Evolutionary conservation across 2,113 vertebrate genomes (phyloP).

Genomic region (Plecturocebus donacophilus): DNA sequence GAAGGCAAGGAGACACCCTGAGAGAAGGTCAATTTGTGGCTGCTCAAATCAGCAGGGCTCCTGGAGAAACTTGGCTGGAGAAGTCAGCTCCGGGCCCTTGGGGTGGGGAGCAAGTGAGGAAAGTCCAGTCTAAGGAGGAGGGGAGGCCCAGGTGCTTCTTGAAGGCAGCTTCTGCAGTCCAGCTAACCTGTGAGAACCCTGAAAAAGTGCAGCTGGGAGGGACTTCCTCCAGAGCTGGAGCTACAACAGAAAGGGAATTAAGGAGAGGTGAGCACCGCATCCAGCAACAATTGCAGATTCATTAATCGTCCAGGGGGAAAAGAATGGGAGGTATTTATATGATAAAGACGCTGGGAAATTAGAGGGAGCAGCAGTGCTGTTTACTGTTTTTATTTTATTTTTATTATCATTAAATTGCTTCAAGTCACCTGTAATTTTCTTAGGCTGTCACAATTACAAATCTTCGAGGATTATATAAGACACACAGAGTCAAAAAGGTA

Average conservation of each 20-base stretch:
- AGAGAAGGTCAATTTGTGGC: slow-evolving; percentile 78
- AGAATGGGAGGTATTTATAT: slow-evolving; percentile 68
- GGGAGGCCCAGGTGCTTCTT: not conserved
- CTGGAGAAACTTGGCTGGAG: slow-evolving; percentile 54
- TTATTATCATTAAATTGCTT: slow-evolving; percentile 87
- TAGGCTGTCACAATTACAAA: slow-evolving; percentile 80
- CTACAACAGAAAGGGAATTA: not conserved
- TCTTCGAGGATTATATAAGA: slow-evolving; percentile 69
- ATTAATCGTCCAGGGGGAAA: slow-evolving; percentile 64
- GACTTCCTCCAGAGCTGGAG: not conserved
- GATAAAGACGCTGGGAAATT: slow-evolving; percentile 82
- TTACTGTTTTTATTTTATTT: slow-evolving; percentile 81
- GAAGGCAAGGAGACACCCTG: slow-evolving; percentile 71
- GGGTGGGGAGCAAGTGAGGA: not conserved
- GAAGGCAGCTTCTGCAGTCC: not conserved
- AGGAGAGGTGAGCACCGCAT: not conserved
- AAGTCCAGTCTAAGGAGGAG: not conserved
- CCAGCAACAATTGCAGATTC: not conserved
- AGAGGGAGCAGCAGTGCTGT: slow-evolving; percentile 78
- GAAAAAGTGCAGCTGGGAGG: not conserved
- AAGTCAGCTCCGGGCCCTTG: not conserved
- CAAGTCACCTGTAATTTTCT: slow-evolving; percentile 84
- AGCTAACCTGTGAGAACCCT: not conserved
- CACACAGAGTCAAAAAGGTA: slow-evolving; percentile 42
- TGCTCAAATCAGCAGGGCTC: slow-evolving; percentile 58